Conservation (phyloP, 2,113 vertebrate species). For the Cheilinus undulatus region DNA sequence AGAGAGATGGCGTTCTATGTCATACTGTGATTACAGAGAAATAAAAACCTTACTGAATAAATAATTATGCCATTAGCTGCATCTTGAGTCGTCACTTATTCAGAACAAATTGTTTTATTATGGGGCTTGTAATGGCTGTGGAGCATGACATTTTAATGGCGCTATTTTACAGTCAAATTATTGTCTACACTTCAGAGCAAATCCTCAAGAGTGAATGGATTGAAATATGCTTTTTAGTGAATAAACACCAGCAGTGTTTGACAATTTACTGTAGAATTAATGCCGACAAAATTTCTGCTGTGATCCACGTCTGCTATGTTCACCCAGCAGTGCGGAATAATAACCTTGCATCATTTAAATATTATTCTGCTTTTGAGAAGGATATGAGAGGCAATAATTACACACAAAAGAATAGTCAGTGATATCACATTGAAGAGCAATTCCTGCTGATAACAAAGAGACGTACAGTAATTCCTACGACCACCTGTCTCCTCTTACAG, state of each 20-base stretch:
- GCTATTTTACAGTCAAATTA: conserved; percentile 28
- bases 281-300: background rate
- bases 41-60: conserved; percentile 32
- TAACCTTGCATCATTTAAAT: conserved; percentile 18
- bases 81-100: conserved; percentile 18
- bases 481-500: conserved; percentile 71
- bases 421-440: conserved; percentile 53
- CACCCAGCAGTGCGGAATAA: conserved; percentile 3
- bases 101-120: conserved; percentile 51
- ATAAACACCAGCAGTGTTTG: conserved; percentile 12
- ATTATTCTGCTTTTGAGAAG: conserved; percentile 17
- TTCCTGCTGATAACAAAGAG: conserved; percentile 57
- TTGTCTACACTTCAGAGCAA: conserved; percentile 22
- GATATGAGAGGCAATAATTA: conserved; percentile 35
- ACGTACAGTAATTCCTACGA: conserved; percentile 48
- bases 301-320: conserved; percentile 38
- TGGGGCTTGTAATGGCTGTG: conserved; percentile 10
- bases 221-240: background rate
- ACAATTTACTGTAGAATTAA: background rate
- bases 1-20: conserved; percentile 23
- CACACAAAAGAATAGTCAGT: conserved; percentile 24
- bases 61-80: conserved; percentile 50
- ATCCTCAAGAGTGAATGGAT: conserved; percentile 20
- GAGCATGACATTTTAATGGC: conserved; percentile 47
- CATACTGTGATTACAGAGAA: conserved; percentile 45